Conservation (phyloP, 2,113 vertebrate species). For the Lota lota region DNA sequence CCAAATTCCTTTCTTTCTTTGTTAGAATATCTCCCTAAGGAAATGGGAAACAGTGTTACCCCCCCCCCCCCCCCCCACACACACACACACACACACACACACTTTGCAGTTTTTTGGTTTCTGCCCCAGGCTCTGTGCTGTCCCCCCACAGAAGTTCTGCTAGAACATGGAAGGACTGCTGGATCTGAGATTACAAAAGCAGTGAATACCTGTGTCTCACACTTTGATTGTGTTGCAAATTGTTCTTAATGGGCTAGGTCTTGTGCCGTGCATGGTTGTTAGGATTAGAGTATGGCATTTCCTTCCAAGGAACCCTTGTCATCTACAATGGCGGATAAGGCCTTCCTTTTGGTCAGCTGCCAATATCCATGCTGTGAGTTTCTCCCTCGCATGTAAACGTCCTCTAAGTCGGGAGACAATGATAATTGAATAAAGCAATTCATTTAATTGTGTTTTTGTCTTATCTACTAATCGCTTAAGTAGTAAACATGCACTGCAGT, state of each 20-base stretch:
- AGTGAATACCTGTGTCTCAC: background rate
- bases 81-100: too few relatives aligned
- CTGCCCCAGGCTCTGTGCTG: too few relatives aligned
- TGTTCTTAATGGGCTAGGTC: slow-evolving; percentile 19
- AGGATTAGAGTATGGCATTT: slow-evolving; percentile 53
- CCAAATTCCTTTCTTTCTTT: too few relatives aligned
- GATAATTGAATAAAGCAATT: too few relatives aligned
- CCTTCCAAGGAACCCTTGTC: slow-evolving; percentile 46
- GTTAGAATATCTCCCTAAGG: too few relatives aligned
- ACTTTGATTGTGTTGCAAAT: slow-evolving; percentile 13
- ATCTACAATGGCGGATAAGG: slow-evolving; percentile 44
- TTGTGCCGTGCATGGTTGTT: slow-evolving; percentile 27
- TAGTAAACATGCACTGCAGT: too few relatives aligned
- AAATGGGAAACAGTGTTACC: too few relatives aligned
- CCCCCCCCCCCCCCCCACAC: too few relatives aligned
- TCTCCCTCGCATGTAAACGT: slow-evolving; percentile 10
- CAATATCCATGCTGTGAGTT: slow-evolving; percentile 30
- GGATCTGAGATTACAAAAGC: background rate
- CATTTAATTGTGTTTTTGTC: too few relatives aligned
- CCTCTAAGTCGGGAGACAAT: background rate
- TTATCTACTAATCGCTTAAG: too few relatives aligned
- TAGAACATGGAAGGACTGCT: too few relatives aligned
- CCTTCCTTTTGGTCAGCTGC: slow-evolving; percentile 49
- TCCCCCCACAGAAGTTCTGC: background rate
- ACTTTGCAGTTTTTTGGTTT: too few relatives aligned